Base-by-base conservation (phyloP, 1,140 invertebrate genomes). In the Nixonia krombeini region DNA sequence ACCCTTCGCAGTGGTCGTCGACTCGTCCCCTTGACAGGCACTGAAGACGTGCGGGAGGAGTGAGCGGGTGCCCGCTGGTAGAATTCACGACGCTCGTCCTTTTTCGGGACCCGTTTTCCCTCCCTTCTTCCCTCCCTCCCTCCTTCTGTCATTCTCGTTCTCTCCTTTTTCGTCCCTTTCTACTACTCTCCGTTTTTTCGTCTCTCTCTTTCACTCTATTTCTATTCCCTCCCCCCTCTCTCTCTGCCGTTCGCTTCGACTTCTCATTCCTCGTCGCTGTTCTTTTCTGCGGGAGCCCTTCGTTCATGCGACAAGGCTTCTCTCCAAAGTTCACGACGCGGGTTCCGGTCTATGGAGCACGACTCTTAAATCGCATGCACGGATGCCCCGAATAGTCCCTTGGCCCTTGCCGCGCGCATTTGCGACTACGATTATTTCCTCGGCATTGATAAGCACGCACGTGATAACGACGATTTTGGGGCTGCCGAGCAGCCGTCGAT, bases 261-360 rank as follows among this genome's bases (percentile, higher is more conserved):
- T 57, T 37, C n/a, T 41, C 37, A 25, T 28, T 59, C 56, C 37
- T 47, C 28, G 38, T 12, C 49, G 49, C 35, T 55, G 41, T 47
- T 59, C 56, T 56, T 59, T 57, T 57, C 61, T 35, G 51, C 45
- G 16, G 29, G 31, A 53, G 63, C 62, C 49, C 53, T 49, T 40
- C 49, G 59, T 16, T 55, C 51, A 15, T 37, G 28, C 12, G 53
- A 29, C 37, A 12, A 31, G 1, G 25, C 42, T 49, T 58, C 58
- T 53, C 55, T 55, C 52, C 53, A 44, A 59, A 63, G 58, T 67
- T 67, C 64, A 61, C 56, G 51, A 56, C 56, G 68, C 59, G 52
- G 63, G 70, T 75, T 73, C 66, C 71, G 71, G 74, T 73, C 69
- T 70, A 53, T 58, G 69, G 58, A 73, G 66, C 71, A 55, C 71